Evolutionary conservation across 2,113 vertebrate genomes (phyloP), one percentile per base, ranked within the genome.

Genomic region (Phrynocephalus versicolor): DNA sequence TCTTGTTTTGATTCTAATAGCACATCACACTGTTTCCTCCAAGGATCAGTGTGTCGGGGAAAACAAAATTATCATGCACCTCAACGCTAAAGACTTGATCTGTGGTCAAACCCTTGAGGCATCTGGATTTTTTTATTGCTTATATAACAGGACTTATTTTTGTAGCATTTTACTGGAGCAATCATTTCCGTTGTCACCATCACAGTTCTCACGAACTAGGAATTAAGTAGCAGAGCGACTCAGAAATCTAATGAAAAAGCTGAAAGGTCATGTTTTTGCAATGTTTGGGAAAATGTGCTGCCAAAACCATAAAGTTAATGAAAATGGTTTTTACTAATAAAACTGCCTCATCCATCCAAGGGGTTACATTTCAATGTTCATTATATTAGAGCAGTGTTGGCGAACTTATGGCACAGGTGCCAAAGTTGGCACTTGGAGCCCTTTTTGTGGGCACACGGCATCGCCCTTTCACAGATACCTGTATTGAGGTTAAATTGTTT

Each of bases 131-230:
- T n/a, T 2, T 6, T 82, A 27, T 88, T 88, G 23, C 83, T 83
- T 85, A 72, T 88, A 70, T 62, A 82, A 57, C 69, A 89, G 86
- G 87, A 27, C 62, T 90, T 88, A 93, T 92, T 87, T 88, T 83
- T 82, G 87, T 85, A 82, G 57, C 74, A 33, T 87, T 86, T 92
- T 92, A 86, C 93, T 94, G 88, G 82, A 79, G 45, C 75, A 37
- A 1, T 83, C 67, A 21, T 62, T 25, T 75, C 60, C 25, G 4
- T 12, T 25, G 64, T 27, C 12, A 67, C 64, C 64, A 30, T 67
- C 64, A 67, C 70, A 15, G 62, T 86, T 89, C 91, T 93, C 95
- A 90, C 88, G 92, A 91, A 92, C 90, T 86, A 65, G 89, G 88
- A 76, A 89, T 88, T 0, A 86, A 90, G 67, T 81, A 90, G 81